A percentile compares a stretch with the other conserved stretches of the same genome.
Conservation (phyloP, 2,113 vertebrate species). For the Dolichallabes microphthalmus region DNA sequence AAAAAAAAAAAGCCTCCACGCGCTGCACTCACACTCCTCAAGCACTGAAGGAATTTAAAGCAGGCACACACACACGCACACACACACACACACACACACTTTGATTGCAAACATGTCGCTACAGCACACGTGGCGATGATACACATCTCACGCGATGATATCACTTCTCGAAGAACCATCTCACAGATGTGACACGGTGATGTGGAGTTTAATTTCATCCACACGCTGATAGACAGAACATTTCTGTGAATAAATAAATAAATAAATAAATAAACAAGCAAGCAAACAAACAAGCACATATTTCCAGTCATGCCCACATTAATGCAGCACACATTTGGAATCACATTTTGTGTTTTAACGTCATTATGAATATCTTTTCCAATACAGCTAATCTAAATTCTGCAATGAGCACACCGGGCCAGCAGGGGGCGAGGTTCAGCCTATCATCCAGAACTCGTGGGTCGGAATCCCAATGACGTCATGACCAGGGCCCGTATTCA, state of each 20-base stretch:
- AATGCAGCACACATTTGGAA: background rate
- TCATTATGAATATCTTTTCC: background rate
- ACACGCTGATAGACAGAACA: background rate
- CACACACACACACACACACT: background rate
- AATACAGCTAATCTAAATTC: background rate
- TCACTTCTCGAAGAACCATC: slow-evolving; percentile 7
- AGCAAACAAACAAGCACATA: background rate
- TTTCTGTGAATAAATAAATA: background rate
- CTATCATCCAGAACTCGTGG: background rate
- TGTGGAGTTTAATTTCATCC: slow-evolving; percentile 23
- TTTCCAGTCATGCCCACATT: background rate
- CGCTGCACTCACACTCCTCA: slow-evolving; percentile 32
- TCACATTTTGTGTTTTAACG: background rate
- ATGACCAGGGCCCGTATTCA: background rate
- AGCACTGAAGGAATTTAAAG: slow-evolving; percentile 55
- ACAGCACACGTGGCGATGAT: slow-evolving; percentile 29
- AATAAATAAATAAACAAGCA: background rate
- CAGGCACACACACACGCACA: slow-evolving; percentile 17
- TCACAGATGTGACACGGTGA: slow-evolving; percentile 7
- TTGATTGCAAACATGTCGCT: slow-evolving; percentile 37
- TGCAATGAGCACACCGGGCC: background rate
- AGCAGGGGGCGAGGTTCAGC: background rate
- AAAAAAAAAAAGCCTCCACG: background rate
- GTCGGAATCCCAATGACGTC: background rate
- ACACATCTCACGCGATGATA: slow-evolving; percentile 3